Conservation (phyloP, 2,888 invertebrate species). For the Melanostoma mellinum region DNA sequence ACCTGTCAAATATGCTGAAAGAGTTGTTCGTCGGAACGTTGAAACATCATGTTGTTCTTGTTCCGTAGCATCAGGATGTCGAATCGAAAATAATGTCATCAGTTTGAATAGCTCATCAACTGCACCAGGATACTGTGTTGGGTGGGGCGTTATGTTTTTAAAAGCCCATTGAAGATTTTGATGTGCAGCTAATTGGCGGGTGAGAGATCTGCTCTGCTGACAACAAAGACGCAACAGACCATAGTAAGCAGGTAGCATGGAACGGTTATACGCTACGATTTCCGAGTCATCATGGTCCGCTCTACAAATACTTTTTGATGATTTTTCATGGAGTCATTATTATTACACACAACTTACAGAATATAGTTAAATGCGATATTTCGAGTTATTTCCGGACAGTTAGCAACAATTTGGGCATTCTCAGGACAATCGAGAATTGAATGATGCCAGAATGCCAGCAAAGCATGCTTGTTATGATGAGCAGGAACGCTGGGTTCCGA, state of each 20-base stretch:
- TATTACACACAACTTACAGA: constrained; percentile 85
- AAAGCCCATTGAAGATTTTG: constrained; percentile 99
- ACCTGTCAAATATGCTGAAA: constrained; percentile 94
- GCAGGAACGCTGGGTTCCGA: constrained; percentile 97
- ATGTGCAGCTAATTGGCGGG: constrained; percentile 93
- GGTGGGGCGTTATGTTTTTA: constrained; percentile 97
- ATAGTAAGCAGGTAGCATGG: constrained; percentile 96
- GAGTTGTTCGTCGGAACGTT: constrained; percentile 91
- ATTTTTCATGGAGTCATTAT: too few relatives aligned
- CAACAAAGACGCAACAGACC: constrained; percentile 95
- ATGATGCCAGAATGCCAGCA: constrained; percentile 96
- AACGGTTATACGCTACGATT: constrained; percentile 95
- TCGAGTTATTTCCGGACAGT: constrained; percentile 93
- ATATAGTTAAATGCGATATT: constrained; percentile 98
- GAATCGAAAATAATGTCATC: constrained; percentile 94
- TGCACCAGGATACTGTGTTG: constrained; percentile 95
- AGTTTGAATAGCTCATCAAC: constrained; percentile 95
- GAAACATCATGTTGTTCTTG: constrained; percentile 92
- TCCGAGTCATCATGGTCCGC: constrained; percentile 98
- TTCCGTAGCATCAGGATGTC: constrained; percentile 89
- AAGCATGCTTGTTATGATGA: constrained; percentile 96
- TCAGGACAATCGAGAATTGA: constrained; percentile 96
- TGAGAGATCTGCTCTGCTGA: constrained; percentile 92
- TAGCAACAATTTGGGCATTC: constrained; percentile 93
- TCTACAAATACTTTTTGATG: constrained; percentile 82